These are phyloP conservation scores for Ammodytes marinus DNA, from an alignment of 2,113 vertebrate species.

Conservation along the genomic window DNA sequence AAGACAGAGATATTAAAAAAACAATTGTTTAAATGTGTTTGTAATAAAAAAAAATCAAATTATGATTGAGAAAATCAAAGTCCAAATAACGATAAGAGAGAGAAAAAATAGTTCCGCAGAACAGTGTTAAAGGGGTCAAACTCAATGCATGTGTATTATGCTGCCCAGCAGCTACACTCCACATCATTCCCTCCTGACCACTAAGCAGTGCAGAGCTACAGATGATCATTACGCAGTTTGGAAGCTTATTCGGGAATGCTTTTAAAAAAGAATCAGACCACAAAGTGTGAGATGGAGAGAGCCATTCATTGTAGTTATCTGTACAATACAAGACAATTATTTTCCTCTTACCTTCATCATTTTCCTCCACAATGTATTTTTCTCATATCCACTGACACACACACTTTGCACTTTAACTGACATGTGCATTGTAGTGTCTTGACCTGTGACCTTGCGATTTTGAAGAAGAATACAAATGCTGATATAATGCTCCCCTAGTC, in stretches of 20 bases:
- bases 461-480: slow-evolving; percentile 12
- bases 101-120: slow-evolving; percentile 7
- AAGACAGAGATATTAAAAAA: slow-evolving; percentile 6
- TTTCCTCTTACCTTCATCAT: slow-evolving; percentile 40
- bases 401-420: slow-evolving; percentile 31
- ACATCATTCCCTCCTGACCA: slow-evolving; percentile 40
- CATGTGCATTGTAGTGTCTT: slow-evolving; percentile 27
- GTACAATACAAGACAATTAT: slow-evolving; percentile 28
- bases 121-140: neutral
- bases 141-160: slow-evolving; percentile 7
- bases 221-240: slow-evolving; percentile 51
- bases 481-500: slow-evolving; percentile 11
- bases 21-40: neutral
- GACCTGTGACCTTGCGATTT: slow-evolving; percentile 52
- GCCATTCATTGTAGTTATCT: slow-evolving; percentile 61
- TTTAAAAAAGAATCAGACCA: slow-evolving; percentile 56
- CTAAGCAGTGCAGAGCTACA: slow-evolving; percentile 34
- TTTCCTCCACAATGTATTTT: slow-evolving; percentile 17
- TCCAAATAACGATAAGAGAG: neutral
- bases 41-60: neutral
- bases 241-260: slow-evolving; percentile 56
- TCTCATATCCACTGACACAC: neutral
- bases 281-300: slow-evolving; percentile 48
- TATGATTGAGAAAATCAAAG: neutral
- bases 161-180: neutral